Base-by-base conservation (phyloP, 2,113 vertebrate species). In the Sardina pilchardus region DNA sequence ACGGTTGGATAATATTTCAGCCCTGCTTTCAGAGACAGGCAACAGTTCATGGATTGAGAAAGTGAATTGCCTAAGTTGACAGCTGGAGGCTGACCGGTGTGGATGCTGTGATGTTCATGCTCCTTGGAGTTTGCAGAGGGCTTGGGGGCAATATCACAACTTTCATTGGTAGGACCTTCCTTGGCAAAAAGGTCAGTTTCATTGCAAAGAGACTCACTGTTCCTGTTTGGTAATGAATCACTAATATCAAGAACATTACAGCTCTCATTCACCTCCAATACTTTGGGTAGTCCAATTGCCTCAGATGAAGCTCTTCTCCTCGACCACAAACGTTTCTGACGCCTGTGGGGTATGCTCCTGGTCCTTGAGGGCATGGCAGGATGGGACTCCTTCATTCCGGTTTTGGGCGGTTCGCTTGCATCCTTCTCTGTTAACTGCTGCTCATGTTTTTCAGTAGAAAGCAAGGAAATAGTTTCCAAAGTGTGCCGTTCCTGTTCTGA, bases 1-100 rank as follows among this genome's bases (percentile, higher is more conserved):
- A 96, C 94, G 16, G 89, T 94, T 39, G 96, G 85, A 84, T 95
- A 95, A 91, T 93, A 94, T 82, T 92, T 95, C 87, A 95, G 90
- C 16, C 89, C 90, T 86, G 92, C 90, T 83, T 89, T 67, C 7
- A 89, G 43, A 10, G 90, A 90, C 83, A 90, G 89, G 86, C 86
- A 85, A 34, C 34, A 71, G 63, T 26, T 26, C n/a, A 26, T 10
- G 26, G 63, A 30, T 26, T 71, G 63, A 85, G 59, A 80, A 81
- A 47, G 85, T 30, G 26, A 24, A 0, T 8, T 30, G 44, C 30
- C 39, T 12, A n/a, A 34, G 71, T 34, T 44, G 34, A 50, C 24
- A 34, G 53, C 30, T 36, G 82, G 83, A 88, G 86, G 82, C 50
- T 53, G 75, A 34, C 75, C 85, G 87, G 82, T 86, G 63, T 83